Conservation (phyloP, 1,140 invertebrate genomes). For the honey bee (Apis mellifera) region DNA sequence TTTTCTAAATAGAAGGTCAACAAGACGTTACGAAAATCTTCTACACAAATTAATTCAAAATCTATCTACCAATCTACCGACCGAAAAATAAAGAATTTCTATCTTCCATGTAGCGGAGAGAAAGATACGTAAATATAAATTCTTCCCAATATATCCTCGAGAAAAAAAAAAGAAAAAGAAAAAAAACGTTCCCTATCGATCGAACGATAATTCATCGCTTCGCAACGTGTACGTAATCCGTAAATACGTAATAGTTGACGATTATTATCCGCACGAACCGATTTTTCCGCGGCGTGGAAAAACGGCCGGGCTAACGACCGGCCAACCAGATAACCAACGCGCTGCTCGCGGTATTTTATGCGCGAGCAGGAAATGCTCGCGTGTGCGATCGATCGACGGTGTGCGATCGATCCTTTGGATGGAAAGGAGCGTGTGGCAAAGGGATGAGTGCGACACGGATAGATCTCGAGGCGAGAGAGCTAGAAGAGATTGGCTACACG, state of each 20-base stretch:
- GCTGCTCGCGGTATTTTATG: neutral
- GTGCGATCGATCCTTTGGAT: constrained; percentile 27
- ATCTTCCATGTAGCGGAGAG: too few relatives aligned
- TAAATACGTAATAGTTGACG: constrained; percentile 17
- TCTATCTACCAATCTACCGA: too few relatives aligned
- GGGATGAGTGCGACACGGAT: neutral
- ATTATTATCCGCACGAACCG: constrained; percentile 12
- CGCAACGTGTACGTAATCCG: neutral
- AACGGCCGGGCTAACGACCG: constrained; percentile 3
- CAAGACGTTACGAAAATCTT: too few relatives aligned
- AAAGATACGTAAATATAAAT: too few relatives aligned
- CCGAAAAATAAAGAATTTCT: too few relatives aligned
- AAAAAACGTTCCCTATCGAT: too few relatives aligned
- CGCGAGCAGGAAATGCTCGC: constrained; percentile 29
- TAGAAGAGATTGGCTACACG: constrained; percentile 56
- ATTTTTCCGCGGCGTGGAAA: neutral
- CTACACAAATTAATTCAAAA: too few relatives aligned
- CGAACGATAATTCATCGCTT: neutral
- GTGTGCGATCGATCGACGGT: constrained; percentile 20
- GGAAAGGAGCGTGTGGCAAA: neutral
- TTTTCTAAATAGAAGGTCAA: too few relatives aligned
- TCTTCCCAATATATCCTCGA: too few relatives aligned
- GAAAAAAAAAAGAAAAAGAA: too few relatives aligned
- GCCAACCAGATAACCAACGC: neutral
- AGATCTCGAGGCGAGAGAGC: constrained; percentile 42